A percentile compares a stretch with the other conserved stretches of the same genome.
These are phyloP conservation scores for Anguilla rostrata DNA, from an alignment of 2,113 vertebrate species.

Conservation along the genomic window DNA sequence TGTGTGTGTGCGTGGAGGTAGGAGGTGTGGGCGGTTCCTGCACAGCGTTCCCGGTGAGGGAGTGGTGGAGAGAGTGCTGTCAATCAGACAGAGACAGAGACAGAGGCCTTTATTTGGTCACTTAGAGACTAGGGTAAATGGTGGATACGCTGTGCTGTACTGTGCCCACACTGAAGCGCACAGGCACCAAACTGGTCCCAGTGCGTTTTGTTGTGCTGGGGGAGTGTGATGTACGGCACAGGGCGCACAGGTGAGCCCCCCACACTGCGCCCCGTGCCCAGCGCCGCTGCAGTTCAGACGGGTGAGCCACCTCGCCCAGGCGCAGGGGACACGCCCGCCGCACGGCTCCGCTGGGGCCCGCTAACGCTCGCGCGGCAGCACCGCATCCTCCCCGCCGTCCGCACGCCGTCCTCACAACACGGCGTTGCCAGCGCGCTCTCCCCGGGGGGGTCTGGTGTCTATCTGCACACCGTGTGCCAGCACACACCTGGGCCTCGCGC, in stretches of 20 bases:
- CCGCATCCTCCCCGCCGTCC: no score
- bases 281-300: no score
- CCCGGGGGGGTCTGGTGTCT: background rate
- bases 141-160: no score
- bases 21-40: background rate
- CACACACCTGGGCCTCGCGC: background rate
- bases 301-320: background rate
- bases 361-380: no score
- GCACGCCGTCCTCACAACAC: background rate
- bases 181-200: no score
- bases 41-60: background rate
- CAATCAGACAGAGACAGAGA: background rate
- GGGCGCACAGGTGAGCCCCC: background rate
- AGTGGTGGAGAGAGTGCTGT: slow-evolving; percentile 6
- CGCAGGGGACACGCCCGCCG: no score
- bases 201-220: no score
- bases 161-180: no score
- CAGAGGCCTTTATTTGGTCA: no score
- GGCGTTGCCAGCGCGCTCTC: background rate
- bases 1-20: background rate
- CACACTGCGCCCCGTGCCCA: background rate
- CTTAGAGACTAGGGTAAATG: no score
- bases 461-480: background rate
- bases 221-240: no score
- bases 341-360: background rate